Evolutionary conservation across 1,140 invertebrate genomes (phyloP).

Genomic region (Watersipora subatra): DNA sequence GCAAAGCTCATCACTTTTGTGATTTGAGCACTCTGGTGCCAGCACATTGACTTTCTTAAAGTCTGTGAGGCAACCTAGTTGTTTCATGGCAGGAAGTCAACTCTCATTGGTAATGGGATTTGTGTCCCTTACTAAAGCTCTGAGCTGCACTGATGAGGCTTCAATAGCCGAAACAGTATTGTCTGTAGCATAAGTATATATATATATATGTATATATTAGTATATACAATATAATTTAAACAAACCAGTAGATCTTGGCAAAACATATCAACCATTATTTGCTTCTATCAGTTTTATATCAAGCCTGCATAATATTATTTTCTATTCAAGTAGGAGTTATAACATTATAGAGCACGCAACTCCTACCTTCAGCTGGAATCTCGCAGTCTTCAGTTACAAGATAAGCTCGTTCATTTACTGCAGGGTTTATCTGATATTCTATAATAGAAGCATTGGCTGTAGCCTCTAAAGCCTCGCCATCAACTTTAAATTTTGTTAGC

Average conservation of each 20-base stretch:
- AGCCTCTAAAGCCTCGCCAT: background rate
- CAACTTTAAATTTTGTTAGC: background rate
- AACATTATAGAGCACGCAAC: background rate
- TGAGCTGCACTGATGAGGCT: too few relatives aligned
- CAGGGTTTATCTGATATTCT: background rate
- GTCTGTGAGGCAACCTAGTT: too few relatives aligned
- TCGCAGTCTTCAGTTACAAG: background rate
- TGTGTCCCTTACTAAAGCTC: too few relatives aligned
- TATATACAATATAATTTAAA: background rate
- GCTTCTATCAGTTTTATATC: background rate
- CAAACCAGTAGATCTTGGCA: background rate
- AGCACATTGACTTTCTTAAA: too few relatives aligned
- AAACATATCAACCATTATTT: background rate
- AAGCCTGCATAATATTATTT: background rate
- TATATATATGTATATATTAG: background rate
- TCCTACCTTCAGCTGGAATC: background rate
- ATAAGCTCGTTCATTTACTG: background rate
- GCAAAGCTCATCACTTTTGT: too few relatives aligned
- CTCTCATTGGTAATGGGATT: too few relatives aligned
- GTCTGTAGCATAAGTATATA: background rate
- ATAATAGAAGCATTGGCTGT: background rate
- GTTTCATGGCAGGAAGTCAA: too few relatives aligned
- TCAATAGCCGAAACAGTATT: too few relatives aligned
- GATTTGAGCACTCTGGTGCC: too few relatives aligned
- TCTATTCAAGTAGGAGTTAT: background rate